Evolutionary conservation across 2,888 invertebrate species (phyloP).

Genomic region (Geophilus truncorum): DNA sequence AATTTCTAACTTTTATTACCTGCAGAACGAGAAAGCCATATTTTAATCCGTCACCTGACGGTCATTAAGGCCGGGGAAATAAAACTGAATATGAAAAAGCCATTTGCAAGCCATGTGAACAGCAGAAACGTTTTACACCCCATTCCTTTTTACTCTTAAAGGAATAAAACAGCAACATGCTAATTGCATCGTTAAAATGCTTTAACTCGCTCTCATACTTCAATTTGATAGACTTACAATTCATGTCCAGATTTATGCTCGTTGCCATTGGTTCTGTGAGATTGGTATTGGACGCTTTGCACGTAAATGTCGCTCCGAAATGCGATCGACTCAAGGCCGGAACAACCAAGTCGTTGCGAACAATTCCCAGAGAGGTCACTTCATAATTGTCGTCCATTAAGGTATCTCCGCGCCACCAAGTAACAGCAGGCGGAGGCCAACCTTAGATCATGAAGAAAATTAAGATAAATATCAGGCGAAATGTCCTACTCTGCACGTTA

Average conservation of each 20-base stretch:
- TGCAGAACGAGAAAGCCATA: not conserved
- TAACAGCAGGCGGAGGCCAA: constrained; percentile 70
- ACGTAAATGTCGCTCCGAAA: constrained; percentile 33
- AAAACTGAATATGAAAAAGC: constrained; percentile 20
- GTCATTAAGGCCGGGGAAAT: not conserved
- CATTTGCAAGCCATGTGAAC: not conserved
- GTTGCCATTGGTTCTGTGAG: constrained; percentile 34
- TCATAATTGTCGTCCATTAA: constrained; percentile 75
- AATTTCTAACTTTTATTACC: not conserved
- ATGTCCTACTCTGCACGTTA: not conserved
- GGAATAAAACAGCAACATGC: not conserved
- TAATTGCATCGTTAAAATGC: constrained; percentile 16
- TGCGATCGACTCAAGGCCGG: constrained; percentile 33
- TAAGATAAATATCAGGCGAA: not conserved
- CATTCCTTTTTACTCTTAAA: not conserved
- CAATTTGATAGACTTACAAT: constrained; percentile 35
- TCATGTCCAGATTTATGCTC: constrained; percentile 37
- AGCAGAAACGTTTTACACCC: constrained; percentile 13
- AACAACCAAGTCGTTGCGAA: constrained; percentile 36
- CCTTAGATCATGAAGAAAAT: constrained; percentile 53
- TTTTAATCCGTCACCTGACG: constrained; percentile 23
- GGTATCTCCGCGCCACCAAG: constrained; percentile 73
- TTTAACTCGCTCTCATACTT: not conserved
- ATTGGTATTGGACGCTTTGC: constrained; percentile 36
- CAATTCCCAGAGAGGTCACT: constrained; percentile 39